A percentile compares a stretch with the other conserved stretches of the same genome.
Conservation (phyloP, 2,888 invertebrate genomes). For the Conops quadrifasciatus region DNA sequence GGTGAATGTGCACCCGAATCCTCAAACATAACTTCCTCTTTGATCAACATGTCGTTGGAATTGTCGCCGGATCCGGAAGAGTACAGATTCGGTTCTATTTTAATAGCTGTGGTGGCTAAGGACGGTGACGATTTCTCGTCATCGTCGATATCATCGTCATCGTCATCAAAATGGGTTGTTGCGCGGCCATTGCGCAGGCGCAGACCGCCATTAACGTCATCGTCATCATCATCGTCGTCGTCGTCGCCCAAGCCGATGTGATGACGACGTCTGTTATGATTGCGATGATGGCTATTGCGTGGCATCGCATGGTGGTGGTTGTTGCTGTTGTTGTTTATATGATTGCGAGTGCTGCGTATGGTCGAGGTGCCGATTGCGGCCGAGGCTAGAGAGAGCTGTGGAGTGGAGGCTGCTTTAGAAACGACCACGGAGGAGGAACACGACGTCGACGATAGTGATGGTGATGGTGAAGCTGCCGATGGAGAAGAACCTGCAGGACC, state of each 20-base stretch:
- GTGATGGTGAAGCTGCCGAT: slow-evolving; percentile 55
- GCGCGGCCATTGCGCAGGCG: slow-evolving; percentile 30
- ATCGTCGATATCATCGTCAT: slow-evolving; percentile 55
- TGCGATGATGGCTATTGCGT: slow-evolving; percentile 56
- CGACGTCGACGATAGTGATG: slow-evolving; percentile 57
- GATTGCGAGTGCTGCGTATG: slow-evolving; percentile 62
- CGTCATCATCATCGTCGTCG: slow-evolving; percentile 54
- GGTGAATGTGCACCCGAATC: slow-evolving; percentile 61
- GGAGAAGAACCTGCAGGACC: slow-evolving; percentile 53
- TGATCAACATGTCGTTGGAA: slow-evolving; percentile 64
- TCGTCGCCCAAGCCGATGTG: slow-evolving; percentile 57
- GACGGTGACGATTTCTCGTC: slow-evolving; percentile 64
- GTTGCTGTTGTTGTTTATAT: slow-evolving; percentile 47
- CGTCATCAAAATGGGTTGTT: slow-evolving; percentile 33
- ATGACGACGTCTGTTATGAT: slow-evolving; percentile 62
- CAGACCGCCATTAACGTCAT: slow-evolving; percentile 43
- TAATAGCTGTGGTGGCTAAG: slow-evolving; percentile 63
- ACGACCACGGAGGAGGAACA: slow-evolving; percentile 60
- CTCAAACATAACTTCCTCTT: slow-evolving; percentile 63
- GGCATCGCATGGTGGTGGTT: slow-evolving; percentile 49
- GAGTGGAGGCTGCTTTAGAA: slow-evolving; percentile 48
- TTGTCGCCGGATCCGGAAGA: slow-evolving; percentile 63
- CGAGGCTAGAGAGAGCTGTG: slow-evolving; percentile 58
- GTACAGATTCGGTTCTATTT: slow-evolving; percentile 63
- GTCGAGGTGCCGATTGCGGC: slow-evolving; percentile 58